Percentiles rank a stretch among this genome's conserved stretches.
Conservation (phyloP, 2,888 invertebrate genomes). For the Halictus quadricinctus region DNA sequence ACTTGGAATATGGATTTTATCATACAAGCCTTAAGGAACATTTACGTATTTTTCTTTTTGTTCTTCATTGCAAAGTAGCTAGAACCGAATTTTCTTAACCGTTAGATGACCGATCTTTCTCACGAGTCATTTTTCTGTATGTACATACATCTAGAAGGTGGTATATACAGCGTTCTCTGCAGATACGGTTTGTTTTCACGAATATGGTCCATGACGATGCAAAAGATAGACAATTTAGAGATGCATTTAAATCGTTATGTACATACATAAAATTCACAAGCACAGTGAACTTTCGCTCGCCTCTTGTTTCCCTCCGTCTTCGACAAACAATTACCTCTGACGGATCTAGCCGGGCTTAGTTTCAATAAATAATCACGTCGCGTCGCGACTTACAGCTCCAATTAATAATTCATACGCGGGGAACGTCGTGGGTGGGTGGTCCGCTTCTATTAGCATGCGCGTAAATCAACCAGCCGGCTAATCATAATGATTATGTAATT, state of each 20-base stretch:
- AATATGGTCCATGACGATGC: no score
- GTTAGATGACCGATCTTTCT: no score
- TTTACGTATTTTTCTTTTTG: no score
- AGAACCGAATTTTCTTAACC: no score
- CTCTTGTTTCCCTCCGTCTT: conserved; percentile 16
- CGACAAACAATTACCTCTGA: conserved; percentile 35
- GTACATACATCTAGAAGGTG: no score
- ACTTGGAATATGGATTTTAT: not conserved
- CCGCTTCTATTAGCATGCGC: conserved; percentile 69
- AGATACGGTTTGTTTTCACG: no score
- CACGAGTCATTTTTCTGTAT: no score
- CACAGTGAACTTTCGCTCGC: not conserved
- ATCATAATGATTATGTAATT: conserved; percentile 75
- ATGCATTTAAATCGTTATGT: no score
- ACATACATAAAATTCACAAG: conserved; percentile 20
- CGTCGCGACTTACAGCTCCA: conserved; percentile 61
- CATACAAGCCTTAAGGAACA: no score
- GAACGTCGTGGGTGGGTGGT: conserved; percentile 67
- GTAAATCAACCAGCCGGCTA: conserved; percentile 71
- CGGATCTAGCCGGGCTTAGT: conserved; percentile 60
- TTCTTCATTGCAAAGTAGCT: no score
- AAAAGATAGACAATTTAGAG: no score
- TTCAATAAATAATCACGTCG: conserved; percentile 70
- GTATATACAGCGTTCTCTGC: no score
- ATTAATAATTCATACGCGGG: conserved; percentile 77